A percentile compares a stretch with the other conserved stretches of the same genome.
These are phyloP conservation scores for Schizotus pectinicornis DNA, from an alignment of 2,888 invertebrate genomes.

Conservation along the genomic window DNA sequence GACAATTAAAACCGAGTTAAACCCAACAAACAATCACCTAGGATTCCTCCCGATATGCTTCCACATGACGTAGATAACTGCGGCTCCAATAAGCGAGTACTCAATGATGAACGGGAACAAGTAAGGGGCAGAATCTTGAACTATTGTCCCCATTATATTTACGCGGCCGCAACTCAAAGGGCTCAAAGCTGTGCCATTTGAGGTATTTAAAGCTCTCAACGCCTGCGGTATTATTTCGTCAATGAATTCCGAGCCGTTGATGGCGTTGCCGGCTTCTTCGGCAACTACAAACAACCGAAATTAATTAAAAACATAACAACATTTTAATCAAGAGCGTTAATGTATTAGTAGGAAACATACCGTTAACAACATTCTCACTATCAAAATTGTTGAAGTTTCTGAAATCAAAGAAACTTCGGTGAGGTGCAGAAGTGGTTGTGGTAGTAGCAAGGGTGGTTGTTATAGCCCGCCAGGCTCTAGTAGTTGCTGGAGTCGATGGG, in stretches of 20 bases:
- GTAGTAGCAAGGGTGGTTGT: conserved; percentile 37
- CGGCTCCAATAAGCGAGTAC: conserved; percentile 93
- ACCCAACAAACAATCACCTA: conserved; percentile 61
- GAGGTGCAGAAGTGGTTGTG: conserved; percentile 32
- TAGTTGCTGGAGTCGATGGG: conserved; percentile 47
- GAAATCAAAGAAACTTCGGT: conserved; percentile 55
- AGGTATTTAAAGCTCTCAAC: conserved; percentile 45
- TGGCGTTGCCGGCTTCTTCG: conserved; percentile 41
- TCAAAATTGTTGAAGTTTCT: conserved; percentile 55
- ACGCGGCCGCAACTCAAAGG: conserved; percentile 77
- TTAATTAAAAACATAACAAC: too few species aligned
- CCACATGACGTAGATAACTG: conserved; percentile 97
- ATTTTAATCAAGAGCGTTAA: too few species aligned
- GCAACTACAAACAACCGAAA: conserved; percentile 47
- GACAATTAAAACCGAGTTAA: conserved; percentile 6
- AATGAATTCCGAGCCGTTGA: conserved; percentile 48
- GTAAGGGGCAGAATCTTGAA: conserved; percentile 92
- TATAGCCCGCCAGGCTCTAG: conserved; percentile 51
- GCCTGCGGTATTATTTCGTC: conserved; percentile 54
- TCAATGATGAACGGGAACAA: conserved; percentile 96
- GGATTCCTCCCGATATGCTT: conserved; percentile 90
- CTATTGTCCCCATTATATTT: conserved; percentile 92
- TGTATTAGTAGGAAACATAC: conserved; percentile 45
- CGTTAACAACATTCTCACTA: conserved; percentile 49
- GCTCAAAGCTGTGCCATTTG: conserved; percentile 51